Evolutionary conservation across 2,888 invertebrate genomes (phyloP).

Genomic region (Aporophyla lueneburgensis): DNA sequence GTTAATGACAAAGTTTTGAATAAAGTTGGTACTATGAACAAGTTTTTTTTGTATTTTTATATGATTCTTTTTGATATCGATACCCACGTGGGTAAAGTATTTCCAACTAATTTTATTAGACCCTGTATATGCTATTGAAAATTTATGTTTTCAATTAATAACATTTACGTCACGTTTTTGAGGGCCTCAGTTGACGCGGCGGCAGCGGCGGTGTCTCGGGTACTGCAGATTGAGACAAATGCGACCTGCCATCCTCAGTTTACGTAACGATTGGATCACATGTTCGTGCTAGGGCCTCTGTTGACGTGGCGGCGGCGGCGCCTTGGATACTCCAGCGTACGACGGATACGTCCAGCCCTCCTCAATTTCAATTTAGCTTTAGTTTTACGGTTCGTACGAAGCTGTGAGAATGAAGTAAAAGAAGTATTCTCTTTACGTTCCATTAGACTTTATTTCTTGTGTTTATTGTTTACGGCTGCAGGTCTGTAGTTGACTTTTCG

Average conservation of each 20-base stretch:
- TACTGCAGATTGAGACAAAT: too few species aligned
- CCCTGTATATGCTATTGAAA: too few species aligned
- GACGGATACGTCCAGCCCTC: slow-evolving; percentile 21
- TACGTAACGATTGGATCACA: not conserved
- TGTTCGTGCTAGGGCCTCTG: not conserved
- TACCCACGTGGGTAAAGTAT: too few species aligned
- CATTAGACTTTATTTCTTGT: slow-evolving; percentile 38
- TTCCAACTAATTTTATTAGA: too few species aligned
- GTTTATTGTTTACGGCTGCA: slow-evolving; percentile 6
- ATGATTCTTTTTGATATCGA: too few species aligned
- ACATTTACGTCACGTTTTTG: too few species aligned
- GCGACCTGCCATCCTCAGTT: too few species aligned
- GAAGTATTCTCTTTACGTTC: slow-evolving; percentile 36
- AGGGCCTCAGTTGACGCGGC: too few species aligned
- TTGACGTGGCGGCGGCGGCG: not conserved
- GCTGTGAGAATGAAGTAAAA: slow-evolving; percentile 35
- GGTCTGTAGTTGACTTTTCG: not conserved
- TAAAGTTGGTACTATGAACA: too few species aligned
- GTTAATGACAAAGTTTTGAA: too few species aligned
- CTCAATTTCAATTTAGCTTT: slow-evolving; percentile 54
- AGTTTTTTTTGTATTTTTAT: too few species aligned
- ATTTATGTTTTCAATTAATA: not conserved
- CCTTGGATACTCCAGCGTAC: not conserved
- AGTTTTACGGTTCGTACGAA: slow-evolving; percentile 35
- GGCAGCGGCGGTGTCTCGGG: too few species aligned